phyloP scores from a whole-genome alignment of 35 echinoderm and acorn worm species.

The Diadema setosum region DNA sequence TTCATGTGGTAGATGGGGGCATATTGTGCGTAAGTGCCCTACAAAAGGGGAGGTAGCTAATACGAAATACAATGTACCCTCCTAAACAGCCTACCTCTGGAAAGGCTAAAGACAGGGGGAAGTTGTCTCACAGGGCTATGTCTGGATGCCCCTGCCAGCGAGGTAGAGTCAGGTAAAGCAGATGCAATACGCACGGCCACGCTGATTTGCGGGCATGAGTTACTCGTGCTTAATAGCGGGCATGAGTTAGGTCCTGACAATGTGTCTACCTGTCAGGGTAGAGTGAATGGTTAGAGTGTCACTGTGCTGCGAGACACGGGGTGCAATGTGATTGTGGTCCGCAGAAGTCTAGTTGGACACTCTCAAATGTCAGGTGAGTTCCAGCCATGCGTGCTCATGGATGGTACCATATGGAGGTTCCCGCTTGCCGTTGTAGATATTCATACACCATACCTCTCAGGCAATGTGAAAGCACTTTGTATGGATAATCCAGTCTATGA shows the following conservation, averaged over 20 bases:
- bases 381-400: conserved; percentile 32
- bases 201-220: conserved; percentile 39
- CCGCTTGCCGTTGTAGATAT: conserved; percentile 29
- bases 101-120: background rate
- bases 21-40: background rate
- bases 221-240: conserved; percentile 29
- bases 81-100: background rate
- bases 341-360: background rate
- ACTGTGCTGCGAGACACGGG: conserved; percentile 45
- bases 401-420: conserved; percentile 35
- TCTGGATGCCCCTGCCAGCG: background rate
- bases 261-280: conserved; percentile 33
- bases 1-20: background rate
- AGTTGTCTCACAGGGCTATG: background rate
- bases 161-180: background rate
- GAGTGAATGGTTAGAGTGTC: background rate
- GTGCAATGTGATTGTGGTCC: conserved; percentile 37
- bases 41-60: background rate
- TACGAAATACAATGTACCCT: background rate
- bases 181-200: background rate
- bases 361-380: conserved; percentile 14
- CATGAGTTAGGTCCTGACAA: background rate
- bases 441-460: conserved; percentile 28
- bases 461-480: background rate
- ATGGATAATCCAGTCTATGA: conserved; percentile 64